Percentiles rank a stretch among this genome's conserved stretches.
phyloP scores from a whole-genome alignment of 2,797 vertebrate genomes.

The Knipowitschia caucasica region DNA sequence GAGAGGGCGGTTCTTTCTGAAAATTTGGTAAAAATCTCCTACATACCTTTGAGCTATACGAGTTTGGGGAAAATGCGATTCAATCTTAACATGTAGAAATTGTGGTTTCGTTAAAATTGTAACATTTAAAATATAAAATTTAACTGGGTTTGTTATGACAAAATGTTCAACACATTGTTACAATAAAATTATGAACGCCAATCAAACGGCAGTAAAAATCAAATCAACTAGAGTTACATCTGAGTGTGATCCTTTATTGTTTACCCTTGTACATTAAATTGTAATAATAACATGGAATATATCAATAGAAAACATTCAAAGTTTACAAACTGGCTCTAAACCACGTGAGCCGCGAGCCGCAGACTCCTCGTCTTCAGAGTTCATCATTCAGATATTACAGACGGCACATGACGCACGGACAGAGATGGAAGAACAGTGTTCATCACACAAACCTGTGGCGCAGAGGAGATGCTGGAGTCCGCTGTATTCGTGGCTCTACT shows the following conservation, averaged over 20 bases:
- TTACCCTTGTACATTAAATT: neutral
- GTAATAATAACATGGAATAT: neutral
- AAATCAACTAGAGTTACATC: neutral
- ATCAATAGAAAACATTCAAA: neutral
- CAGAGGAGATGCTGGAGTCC: conserved; percentile 15
- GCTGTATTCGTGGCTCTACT: conserved; percentile 35
- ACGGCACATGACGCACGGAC: too few relatives aligned
- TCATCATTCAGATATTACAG: too few relatives aligned
- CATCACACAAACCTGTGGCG: conserved; percentile 42
- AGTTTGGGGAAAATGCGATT: too few relatives aligned
- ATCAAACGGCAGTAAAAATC: neutral
- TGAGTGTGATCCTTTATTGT: neutral
- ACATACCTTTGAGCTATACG: too few relatives aligned
- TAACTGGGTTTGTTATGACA: too few relatives aligned
- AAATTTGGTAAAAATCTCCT: too few relatives aligned
- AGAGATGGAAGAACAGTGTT: fast-evolving
- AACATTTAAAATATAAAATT: too few relatives aligned
- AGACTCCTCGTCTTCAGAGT: neutral
- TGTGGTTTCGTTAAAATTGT: too few relatives aligned
- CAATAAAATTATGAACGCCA: too few relatives aligned
- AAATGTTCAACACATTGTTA: too few relatives aligned
- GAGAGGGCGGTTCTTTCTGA: too few relatives aligned
- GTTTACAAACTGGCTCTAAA: conserved; percentile 22
- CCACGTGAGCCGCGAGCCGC: conserved; percentile 44
- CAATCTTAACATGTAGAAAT: too few relatives aligned